Conservation (phyloP, 2,113 vertebrate species). For the Arizona elegans region DNA sequence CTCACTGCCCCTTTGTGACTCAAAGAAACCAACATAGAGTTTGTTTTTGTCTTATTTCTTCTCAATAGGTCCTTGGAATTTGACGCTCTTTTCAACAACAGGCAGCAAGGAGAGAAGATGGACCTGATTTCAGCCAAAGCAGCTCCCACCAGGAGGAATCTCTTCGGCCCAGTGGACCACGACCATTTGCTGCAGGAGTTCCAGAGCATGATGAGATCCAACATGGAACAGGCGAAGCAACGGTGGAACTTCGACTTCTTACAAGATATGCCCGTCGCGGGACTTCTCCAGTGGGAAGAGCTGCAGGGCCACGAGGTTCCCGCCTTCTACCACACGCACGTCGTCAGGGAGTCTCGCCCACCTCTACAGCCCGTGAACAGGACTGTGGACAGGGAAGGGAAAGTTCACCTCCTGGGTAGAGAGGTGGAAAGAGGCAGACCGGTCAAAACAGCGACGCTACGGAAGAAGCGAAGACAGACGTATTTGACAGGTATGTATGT, state of each 20-base stretch:
- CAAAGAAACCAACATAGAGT: background rate
- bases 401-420: background rate
- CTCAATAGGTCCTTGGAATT: background rate
- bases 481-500: constrained; percentile 76
- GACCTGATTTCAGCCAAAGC: background rate
- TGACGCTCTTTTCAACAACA: accelerated
- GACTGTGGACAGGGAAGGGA: constrained; percentile 51
- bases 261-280: constrained; percentile 38
- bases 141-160: constrained; percentile 52
- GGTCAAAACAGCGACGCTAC: constrained; percentile 43
- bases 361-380: constrained; percentile 14
- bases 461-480: constrained; percentile 75
- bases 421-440: constrained; percentile 47
- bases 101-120: background rate
- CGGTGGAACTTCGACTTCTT: constrained; percentile 79
- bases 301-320: constrained; percentile 68
- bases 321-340: constrained; percentile 69
- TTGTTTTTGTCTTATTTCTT: background rate
- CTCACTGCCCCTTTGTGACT: background rate
- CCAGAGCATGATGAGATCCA: constrained; percentile 62
- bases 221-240: constrained; percentile 63
- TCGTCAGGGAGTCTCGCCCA: constrained; percentile 35
- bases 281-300: constrained; percentile 72
- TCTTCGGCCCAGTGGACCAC: constrained; percentile 76
- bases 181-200: constrained; percentile 74